Base-by-base conservation (phyloP, 2,797 vertebrate species). In the Crypturellus tataupa region DNA sequence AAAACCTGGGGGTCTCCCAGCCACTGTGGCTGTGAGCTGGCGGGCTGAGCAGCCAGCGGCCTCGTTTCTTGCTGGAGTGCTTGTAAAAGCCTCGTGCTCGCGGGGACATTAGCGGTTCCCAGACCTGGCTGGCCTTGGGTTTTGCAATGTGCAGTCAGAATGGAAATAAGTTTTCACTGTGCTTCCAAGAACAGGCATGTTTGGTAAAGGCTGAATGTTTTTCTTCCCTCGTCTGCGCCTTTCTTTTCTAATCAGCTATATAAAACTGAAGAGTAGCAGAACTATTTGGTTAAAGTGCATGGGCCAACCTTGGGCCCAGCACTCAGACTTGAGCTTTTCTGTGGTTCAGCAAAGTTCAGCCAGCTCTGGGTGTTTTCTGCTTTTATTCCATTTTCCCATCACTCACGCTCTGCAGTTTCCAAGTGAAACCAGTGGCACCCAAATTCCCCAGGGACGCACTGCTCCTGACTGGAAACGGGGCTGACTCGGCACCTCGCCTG, bases 141-240 rank as follows among this genome's bases (percentile, higher is more conserved):
- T 87, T 83, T 86, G 71, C 23, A 81, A 80, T 75, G 49, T 62
- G 72, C 65, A 78, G 37, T 68, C 49, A 33, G 76, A 89, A 93
- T 92, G 81, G 65, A 90, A 89, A 71, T 59, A 85, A 87, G 42
- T 71, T 92, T 60, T 75, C 90, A 37, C 40, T 67, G 55, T 65
- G 46, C 82, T 89, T 94, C 86, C 87, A 89, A 87, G 75, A 92
- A 49, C 7, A 5, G 58, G 49, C 55, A 90, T 63, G 49, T 92
- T 78, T 75, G 79, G 55, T 67, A 73, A 89, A 62, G 62, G 33
- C 72, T 73, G 70, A 51, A 46, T 39, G 49, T 5, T 92, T 89
- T 91, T 46, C 4, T 64, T 46, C 24, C 49, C 59, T 80, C 0
- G 0, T 40, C 62, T 37, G 25, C 0, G 33, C 44, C 58, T 77